phyloP scores from a whole-genome alignment of 92 coral and sea anemone genomes.

The Bergia puertoricense region DNA sequence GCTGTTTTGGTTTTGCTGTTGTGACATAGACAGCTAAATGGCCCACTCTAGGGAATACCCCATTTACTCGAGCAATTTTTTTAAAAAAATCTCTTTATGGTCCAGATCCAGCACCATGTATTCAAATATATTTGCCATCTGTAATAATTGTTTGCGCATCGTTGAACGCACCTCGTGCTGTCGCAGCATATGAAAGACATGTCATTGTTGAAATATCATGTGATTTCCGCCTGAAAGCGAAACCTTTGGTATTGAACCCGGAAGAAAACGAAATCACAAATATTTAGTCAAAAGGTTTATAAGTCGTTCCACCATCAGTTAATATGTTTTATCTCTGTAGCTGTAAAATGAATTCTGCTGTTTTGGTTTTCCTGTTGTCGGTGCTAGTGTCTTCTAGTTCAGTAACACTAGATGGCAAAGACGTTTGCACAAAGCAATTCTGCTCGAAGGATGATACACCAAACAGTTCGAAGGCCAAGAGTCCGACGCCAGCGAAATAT shows the following conservation, averaged over 20 bases:
- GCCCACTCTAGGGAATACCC: too few species aligned
- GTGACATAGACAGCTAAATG: too few species aligned
- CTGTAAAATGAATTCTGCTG: neutral
- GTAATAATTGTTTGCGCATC: too few species aligned
- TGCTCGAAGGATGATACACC: neutral
- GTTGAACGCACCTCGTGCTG: too few species aligned
- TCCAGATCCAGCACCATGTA: too few species aligned
- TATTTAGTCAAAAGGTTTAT: neutral
- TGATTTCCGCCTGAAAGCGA: constrained; percentile 14
- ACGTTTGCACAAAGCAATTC: neutral
- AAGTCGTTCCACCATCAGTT: neutral
- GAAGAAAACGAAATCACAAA: neutral
- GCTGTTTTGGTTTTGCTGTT: neutral
- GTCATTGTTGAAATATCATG: neutral
- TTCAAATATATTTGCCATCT: too few species aligned
- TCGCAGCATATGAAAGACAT: too few species aligned
- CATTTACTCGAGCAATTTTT: too few species aligned
- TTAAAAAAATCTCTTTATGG: too few species aligned
- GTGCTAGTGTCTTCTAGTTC: neutral
- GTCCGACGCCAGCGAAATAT: constrained; percentile 10
- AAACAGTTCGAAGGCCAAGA: too few species aligned
- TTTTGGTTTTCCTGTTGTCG: neutral
- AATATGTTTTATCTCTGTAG: neutral
- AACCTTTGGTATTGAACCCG: neutral
- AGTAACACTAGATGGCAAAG: neutral